Evolutionary conservation across 2,888 invertebrate genomes (phyloP).

Genomic region (Orthosia incerta): DNA sequence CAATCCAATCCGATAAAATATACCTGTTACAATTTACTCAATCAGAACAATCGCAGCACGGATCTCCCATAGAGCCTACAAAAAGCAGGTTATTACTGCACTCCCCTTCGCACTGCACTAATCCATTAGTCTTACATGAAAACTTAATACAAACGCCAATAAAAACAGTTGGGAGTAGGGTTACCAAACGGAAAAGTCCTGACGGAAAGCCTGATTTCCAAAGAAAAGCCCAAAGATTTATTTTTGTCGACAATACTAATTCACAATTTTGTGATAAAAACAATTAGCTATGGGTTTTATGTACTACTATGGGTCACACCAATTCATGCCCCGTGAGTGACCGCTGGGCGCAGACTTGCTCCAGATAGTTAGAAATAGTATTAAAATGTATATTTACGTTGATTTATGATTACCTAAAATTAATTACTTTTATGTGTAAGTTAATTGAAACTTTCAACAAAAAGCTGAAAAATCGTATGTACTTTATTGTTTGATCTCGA

Average conservation of each 20-base stretch:
- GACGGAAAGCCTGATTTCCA: not conserved
- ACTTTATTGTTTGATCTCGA: not conserved
- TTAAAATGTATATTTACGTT: no score
- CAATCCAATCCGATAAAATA: not conserved
- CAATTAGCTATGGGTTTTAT: not conserved
- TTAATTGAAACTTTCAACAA: no score
- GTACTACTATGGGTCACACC: no score
- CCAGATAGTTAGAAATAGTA: no score
- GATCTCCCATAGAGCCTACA: conserved; percentile 34
- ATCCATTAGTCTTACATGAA: conserved; percentile 89
- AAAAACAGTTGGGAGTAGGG: conserved; percentile 73
- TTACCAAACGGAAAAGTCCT: not conserved
- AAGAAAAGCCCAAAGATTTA: not conserved
- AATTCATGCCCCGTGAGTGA: no score
- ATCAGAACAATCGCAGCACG: conserved; percentile 31
- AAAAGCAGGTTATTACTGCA: conserved; percentile 56
- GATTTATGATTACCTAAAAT: no score
- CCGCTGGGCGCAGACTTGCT: no score
- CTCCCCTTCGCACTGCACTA: conserved; percentile 79
- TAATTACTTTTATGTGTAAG: no score
- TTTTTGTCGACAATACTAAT: no score
- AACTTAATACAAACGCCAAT: conserved; percentile 86
- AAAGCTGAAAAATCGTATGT: not conserved
- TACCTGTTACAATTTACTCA: conserved; percentile 5
- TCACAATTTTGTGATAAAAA: not conserved